phyloP scores from a whole-genome alignment of 2,797 vertebrate species.

The Squalus acanthias region DNA sequence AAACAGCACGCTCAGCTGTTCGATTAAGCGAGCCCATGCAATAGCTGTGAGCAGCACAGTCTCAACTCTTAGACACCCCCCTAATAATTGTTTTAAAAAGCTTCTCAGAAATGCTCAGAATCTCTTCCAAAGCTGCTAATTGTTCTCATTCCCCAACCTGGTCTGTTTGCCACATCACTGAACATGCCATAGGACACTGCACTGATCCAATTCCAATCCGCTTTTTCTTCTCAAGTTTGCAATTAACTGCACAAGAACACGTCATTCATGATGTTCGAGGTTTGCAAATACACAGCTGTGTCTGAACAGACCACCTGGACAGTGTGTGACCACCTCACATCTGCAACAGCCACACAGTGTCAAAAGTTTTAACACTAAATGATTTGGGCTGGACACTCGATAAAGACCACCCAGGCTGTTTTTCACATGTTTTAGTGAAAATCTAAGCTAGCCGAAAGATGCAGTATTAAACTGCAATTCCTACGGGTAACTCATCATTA shows the following conservation, averaged over 20 bases:
- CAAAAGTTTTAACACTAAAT: neutral
- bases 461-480: neutral
- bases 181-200: neutral
- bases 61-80: neutral
- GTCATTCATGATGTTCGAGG: neutral
- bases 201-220: neutral
- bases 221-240: neutral
- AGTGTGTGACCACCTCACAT: neutral
- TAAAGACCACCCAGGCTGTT: too few species aligned
- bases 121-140: neutral
- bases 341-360: neutral
- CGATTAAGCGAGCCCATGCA: neutral
- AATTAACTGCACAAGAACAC: neutral
- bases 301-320: neutral
- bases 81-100: neutral
- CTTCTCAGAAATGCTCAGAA: neutral
- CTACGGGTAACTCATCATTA: neutral
- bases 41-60: neutral
- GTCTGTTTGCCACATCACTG: neutral
- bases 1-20: neutral
- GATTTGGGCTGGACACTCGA: neutral
- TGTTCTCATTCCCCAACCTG: neutral
- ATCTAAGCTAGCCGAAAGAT: neutral
- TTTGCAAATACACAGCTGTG: neutral
- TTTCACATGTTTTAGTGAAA: neutral